A percentile compares a stretch with the other conserved stretches of the same genome.
phyloP scores from a whole-genome alignment of 2,797 vertebrate species.

The Danio jaintianensis region DNA sequence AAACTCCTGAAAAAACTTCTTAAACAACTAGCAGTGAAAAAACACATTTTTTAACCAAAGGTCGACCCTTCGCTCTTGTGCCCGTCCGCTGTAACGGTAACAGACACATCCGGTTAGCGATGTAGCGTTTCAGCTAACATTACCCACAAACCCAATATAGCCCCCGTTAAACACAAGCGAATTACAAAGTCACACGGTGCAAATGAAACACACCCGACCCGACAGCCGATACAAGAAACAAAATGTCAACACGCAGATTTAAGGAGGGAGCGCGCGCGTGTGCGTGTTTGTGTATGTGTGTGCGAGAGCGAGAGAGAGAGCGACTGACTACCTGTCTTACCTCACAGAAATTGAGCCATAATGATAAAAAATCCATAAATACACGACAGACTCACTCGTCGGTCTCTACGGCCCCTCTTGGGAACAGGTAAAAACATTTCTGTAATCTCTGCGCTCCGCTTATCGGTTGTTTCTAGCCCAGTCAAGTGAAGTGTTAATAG shows the following conservation, averaged over 20 bases:
- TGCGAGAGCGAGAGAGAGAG: too few species aligned
- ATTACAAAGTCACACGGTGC: not conserved
- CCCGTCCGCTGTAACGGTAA: not conserved
- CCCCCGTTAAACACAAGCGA: fast-evolving
- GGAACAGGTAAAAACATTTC: not conserved
- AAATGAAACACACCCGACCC: not conserved
- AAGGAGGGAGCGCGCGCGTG: not conserved
- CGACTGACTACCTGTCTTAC: conserved; percentile 7
- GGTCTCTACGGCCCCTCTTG: not conserved
- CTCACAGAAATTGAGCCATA: not conserved
- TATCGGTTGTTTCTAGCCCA: too few species aligned
- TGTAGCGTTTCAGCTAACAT: not conserved
- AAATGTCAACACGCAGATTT: not conserved
- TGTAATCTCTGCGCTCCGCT: not conserved
- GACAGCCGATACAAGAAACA: too few species aligned
- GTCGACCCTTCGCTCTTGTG: not conserved
- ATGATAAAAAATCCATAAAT: not conserved
- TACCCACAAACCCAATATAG: not conserved
- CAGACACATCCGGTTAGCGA: not conserved
- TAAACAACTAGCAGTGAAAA: not conserved
- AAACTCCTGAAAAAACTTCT: not conserved
- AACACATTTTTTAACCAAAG: not conserved
- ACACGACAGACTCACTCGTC: not conserved
- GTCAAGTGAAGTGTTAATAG: not conserved
- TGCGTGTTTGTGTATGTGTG: not conserved